Conservation (phyloP, 1,140 invertebrate genomes). For the Diabrotica undecimpunctata region DNA sequence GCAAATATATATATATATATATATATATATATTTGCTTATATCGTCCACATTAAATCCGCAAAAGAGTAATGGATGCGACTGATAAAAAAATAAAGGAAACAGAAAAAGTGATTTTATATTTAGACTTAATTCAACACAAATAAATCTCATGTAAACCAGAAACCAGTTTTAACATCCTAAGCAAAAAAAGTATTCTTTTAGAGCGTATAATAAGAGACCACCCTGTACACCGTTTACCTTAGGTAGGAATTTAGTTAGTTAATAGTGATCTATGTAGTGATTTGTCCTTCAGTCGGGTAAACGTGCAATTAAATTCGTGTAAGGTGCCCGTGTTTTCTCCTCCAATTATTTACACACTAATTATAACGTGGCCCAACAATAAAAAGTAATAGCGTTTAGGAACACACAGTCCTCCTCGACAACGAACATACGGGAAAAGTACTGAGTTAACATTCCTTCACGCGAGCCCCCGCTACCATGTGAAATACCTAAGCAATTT, state of each 20-base stretch:
- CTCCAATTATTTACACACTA: background rate
- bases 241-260: background rate
- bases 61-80: no score
- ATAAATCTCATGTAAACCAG: no score
- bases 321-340: background rate
- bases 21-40: no score
- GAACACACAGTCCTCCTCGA: background rate
- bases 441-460: slow-evolving; percentile 2
- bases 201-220: no score
- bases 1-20: no score
- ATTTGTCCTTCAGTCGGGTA: background rate
- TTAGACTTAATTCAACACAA: no score
- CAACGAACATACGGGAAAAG: background rate
- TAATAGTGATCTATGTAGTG: background rate
- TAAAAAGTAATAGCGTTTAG: slow-evolving; percentile 1
- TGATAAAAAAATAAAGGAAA: no score
- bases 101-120: no score
- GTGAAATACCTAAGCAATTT: background rate
- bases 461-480: slow-evolving; percentile 1
- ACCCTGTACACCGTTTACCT: no score
- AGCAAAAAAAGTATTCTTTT: no score
- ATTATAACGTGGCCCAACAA: slow-evolving; percentile 2
- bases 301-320: background rate
- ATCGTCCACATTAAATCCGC: no score
- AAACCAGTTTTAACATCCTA: no score